Evolutionary conservation across 2,888 invertebrate species (phyloP).

Genomic region (Tridacna crocea): DNA sequence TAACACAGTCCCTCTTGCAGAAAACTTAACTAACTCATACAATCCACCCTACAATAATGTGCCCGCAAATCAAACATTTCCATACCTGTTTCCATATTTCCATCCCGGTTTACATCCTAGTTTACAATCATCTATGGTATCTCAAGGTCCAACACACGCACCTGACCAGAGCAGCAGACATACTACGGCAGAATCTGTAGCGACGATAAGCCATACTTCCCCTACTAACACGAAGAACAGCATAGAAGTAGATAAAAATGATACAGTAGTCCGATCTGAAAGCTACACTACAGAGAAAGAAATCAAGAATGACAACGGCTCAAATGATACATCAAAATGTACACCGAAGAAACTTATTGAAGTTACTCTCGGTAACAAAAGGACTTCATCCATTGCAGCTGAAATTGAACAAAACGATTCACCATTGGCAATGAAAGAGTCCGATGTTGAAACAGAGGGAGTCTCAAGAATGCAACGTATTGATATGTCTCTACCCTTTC

Average conservation of each 20-base stretch:
- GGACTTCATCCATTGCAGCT: not conserved
- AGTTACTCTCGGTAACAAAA: not conserved
- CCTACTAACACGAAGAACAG: not conserved
- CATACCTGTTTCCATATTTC: conserved; percentile 11
- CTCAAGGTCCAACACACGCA: too few species aligned
- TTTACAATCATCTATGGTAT: not conserved
- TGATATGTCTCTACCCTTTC: too few species aligned
- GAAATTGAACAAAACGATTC: not conserved
- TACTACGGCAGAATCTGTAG: not conserved
- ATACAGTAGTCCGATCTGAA: too few species aligned
- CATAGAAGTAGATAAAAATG: not conserved
- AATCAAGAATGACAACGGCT: too few species aligned
- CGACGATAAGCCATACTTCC: not conserved
- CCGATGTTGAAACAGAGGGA: conserved; percentile 27
- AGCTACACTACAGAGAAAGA: too few species aligned
- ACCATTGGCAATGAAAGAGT: conserved; percentile 30
- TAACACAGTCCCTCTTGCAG: not conserved
- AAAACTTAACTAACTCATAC: not conserved
- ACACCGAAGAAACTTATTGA: not conserved
- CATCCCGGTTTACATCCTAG: conserved; percentile 5
- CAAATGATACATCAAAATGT: not conserved
- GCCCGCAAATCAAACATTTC: not conserved
- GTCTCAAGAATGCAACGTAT: not conserved
- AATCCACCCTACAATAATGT: not conserved
- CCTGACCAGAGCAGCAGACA: not conserved